These are phyloP conservation scores for Artibeus lituratus DNA, from an alignment of 2,797 vertebrate species.

Conservation along the genomic window DNA sequence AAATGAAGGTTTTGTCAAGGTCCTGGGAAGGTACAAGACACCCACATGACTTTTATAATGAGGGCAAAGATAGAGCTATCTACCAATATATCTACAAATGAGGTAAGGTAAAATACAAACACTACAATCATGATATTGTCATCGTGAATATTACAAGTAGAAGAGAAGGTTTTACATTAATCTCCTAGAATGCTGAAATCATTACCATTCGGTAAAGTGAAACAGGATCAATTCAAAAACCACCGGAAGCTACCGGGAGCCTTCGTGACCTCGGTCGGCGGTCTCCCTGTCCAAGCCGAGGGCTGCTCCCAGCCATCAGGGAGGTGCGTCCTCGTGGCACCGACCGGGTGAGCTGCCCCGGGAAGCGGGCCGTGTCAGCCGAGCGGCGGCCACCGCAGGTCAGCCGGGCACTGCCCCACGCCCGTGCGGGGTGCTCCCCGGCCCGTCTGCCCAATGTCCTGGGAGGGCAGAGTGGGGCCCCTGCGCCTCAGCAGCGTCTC, in stretches of 20 bases:
- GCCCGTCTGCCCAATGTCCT: no score
- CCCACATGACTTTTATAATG: background rate
- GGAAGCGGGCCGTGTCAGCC: no score
- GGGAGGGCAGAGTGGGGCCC: no score
- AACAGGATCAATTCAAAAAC: background rate
- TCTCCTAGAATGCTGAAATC: background rate
- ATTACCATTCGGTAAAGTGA: background rate
- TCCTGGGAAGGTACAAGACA: background rate
- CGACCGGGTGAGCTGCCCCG: no score
- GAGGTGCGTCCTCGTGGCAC: background rate
- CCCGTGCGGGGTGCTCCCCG: no score
- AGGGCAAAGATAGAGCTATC: background rate
- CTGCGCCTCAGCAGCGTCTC: no score
- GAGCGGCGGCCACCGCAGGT: no score
- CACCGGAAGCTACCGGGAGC: background rate
- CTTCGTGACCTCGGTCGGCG: background rate
- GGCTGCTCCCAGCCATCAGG: accelerated
- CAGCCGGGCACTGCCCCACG: no score
- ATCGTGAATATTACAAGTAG: background rate
- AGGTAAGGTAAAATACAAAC: background rate
- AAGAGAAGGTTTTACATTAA: background rate
- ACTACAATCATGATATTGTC: accelerated
- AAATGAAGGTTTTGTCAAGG: background rate
- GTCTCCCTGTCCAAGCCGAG: background rate
- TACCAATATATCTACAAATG: background rate